Conservation (phyloP, 2,113 vertebrate genomes). For the Xiphophorus maculatus region DNA sequence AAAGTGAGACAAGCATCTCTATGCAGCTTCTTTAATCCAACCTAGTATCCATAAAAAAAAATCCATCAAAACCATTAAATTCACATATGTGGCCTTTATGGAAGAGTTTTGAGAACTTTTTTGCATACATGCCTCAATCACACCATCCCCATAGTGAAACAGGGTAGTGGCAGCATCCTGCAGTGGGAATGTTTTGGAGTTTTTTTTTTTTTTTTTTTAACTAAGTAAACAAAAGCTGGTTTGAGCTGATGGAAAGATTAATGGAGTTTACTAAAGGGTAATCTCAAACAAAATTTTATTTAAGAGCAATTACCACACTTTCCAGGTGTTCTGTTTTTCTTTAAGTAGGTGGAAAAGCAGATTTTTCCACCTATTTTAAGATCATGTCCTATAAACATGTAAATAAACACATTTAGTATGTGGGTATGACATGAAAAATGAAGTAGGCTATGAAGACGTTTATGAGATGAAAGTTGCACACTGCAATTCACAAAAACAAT, state of each 20-base stretch:
- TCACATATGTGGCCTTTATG: background rate
- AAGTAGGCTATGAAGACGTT: background rate
- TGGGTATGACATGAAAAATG: too few species aligned
- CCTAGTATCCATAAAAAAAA: background rate
- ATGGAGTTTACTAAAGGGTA: background rate
- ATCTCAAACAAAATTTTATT: background rate
- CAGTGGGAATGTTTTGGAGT: background rate
- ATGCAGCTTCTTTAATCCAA: background rate
- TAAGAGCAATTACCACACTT: background rate
- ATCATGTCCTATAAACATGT: too few species aligned
- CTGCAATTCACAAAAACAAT: background rate
- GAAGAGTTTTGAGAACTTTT: background rate
- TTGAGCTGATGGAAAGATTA: background rate
- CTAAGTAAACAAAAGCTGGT: background rate
- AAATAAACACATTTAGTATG: too few species aligned
- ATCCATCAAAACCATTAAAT: background rate
- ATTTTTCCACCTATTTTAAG: background rate
- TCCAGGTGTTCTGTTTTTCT: background rate
- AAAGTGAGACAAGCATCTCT: background rate
- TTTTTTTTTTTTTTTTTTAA: too few species aligned
- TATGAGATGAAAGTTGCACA: background rate
- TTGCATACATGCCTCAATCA: background rate
- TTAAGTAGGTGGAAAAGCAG: background rate
- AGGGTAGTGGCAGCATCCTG: background rate
- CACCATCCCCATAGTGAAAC: background rate